Base-by-base conservation (phyloP, 2,797 vertebrate species). In the Sphenodon punctatus region DNA sequence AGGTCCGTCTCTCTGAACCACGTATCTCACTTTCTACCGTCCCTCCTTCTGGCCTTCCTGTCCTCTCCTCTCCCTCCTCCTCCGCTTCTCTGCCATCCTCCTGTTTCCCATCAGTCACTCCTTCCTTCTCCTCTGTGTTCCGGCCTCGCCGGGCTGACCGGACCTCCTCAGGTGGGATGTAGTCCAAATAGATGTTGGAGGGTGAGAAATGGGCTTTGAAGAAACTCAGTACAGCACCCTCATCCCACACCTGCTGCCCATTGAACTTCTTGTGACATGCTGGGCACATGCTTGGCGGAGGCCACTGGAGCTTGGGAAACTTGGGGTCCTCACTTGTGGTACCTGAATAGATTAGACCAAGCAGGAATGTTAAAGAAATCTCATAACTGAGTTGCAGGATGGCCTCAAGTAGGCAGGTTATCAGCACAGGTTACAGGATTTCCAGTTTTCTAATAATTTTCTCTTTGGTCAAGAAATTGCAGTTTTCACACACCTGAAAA, bases 231-330 rank as follows among this genome's bases (percentile, higher is more conserved):
- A 96, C 95, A 3, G 94, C 83, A 0, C 61, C 67, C 22, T 89
- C 14, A 0, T 95, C 90, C 98, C 98, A 99, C 73, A n/a, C 71
- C 1, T 97, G 97, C 1, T 95, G 89, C 1, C 95, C 93, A 0
- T 34, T 85, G 41, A 91, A 90, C 66, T 96, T 94, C 2, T 82
- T 87, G 66, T 97, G 97, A 66, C 98, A 99, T 38, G 88, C 45
- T 0, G 96, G 75, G 86, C 98, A 99, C 87, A 97, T 27, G 3
- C 97, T 95, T 0, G 95, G 96, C 0, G 97, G 89, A 0, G 98
- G 98, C 98, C 98, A 99, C 93, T 98, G 98, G 83, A 97, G 88
- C 94, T 99, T 99, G 90, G 97, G 98, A 90, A 98, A 99, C 43
- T 91, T 80, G 17, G 98, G 98, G 89, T 99, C 98, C 87, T 98